Evolutionary conservation across 2,888 invertebrate genomes (phyloP), one percentile per base, ranked within the genome.

Genomic region (Odontomyia ornata): DNA sequence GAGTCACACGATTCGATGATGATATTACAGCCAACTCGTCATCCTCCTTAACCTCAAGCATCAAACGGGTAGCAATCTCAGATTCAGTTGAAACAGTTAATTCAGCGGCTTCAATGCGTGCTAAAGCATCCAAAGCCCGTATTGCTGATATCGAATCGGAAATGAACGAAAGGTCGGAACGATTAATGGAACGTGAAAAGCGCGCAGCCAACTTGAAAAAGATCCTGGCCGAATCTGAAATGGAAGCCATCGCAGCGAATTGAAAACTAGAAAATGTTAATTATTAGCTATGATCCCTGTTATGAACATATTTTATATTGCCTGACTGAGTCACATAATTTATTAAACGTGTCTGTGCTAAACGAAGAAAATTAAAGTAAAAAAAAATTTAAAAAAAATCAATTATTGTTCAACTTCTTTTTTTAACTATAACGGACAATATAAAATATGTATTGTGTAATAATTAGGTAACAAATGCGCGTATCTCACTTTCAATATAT

Each of bases 111-210:
- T 89, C 89, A 23, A 88, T 89, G 64, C 86, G 94, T 69, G 93
- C 93, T 0, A 90, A 89, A 81, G 90, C 89, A 30, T 89, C 91
- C 1, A 89, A 91, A 80, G 92, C 92, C 11, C 89, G 93, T 67
- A 87, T 94, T 21, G 89, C 89, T 47, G 93, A 93, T 82, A 87
- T 94, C 60, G 93, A 94, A 82, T 91, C 91, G 71, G 94, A 94
- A 85, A 93, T 93, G 91, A 89, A 91, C 57, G 92, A 91, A 80
- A 86, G 93, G 78, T 90, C 88, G 21, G 92, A 93, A 82, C 89
- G 91, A 82, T 91, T 90, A 82, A 91, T 91, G 0, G 90, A 90
- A 23, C 89, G 93, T 80, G 93, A 94, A 83, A 90, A 91, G 78
- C 90, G 93, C 64, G 90, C 91, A 1, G 92, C 92, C 0, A 90